phyloP scores from a whole-genome alignment of 1,140 invertebrate genomes.

The Drosophila parabipectinata region DNA sequence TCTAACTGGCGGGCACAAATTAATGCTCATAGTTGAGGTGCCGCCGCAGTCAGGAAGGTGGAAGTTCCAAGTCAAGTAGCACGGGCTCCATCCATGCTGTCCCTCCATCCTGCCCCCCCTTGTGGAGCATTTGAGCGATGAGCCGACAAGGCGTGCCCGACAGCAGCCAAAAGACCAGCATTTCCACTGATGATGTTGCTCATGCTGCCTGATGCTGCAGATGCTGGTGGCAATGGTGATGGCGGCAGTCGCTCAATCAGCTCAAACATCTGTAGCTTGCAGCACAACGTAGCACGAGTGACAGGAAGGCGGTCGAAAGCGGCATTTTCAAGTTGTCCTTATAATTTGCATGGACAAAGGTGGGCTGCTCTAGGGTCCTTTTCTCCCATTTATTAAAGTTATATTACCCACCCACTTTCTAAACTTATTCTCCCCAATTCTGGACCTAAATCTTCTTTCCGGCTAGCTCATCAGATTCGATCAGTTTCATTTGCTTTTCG shows the following conservation, averaged over 20 bases:
- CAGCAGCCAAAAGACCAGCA: constrained; percentile 45
- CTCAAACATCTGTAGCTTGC: constrained; percentile 67
- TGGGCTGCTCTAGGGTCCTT: neutral
- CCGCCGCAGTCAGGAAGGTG: constrained; percentile 47
- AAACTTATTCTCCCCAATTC: neutral
- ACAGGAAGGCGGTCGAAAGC: constrained; percentile 55
- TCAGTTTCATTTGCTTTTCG: constrained; percentile 39
- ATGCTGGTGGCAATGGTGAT: constrained; percentile 34
- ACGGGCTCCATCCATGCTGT: constrained; percentile 7
- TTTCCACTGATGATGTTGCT: constrained; percentile 35
- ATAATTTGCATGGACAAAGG: constrained; percentile 51
- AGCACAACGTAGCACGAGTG: constrained; percentile 52
- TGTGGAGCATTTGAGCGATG: constrained; percentile 34
- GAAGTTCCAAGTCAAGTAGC: constrained; percentile 69
- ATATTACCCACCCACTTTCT: neutral
- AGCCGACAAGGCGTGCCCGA: constrained; percentile 61
- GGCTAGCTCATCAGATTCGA: constrained; percentile 41
- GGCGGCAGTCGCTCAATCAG: constrained; percentile 71
- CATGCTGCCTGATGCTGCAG: constrained; percentile 19
- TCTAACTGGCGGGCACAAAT: constrained; percentile 72
- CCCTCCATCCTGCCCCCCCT: constrained; percentile 7
- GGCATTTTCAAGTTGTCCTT: constrained; percentile 30
- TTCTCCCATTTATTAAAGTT: neutral
- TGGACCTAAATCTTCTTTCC: neutral
- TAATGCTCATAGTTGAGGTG: constrained; percentile 62